A percentile compares a stretch with the other conserved stretches of the same genome.
Evolutionary conservation across 2,113 vertebrate species (phyloP).

Genomic region (Pachycephala philippinensis): DNA sequence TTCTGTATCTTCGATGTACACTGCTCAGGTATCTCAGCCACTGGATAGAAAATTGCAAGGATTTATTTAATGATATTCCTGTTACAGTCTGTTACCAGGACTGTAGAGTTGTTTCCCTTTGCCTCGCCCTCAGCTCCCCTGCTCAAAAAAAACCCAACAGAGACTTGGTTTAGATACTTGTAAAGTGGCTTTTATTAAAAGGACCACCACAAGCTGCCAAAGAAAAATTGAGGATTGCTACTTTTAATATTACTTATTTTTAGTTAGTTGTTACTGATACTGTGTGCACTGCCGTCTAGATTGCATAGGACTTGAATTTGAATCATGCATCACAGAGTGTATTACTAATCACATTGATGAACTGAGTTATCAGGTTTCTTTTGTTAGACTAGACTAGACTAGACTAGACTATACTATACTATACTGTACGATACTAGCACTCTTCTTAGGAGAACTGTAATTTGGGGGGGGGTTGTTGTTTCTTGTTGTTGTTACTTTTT

Average conservation of each 20-base stretch:
- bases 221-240: neutral
- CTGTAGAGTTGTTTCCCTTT: neutral
- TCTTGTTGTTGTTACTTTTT: neutral
- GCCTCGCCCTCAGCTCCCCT: rapidly evolving
- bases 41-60: neutral
- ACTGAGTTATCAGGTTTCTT: neutral
- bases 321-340: neutral
- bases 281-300: neutral
- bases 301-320: neutral
- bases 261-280: neutral
- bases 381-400: neutral
- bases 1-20: neutral
- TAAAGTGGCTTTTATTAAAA: neutral
- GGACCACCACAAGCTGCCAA: neutral
- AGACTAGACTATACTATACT: too few relatives aligned
- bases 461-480: neutral
- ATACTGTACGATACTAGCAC: too few relatives aligned
- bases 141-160: neutral
- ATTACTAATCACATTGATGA: neutral
- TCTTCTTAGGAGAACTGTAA: neutral
- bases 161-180: neutral
- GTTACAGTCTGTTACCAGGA: neutral
- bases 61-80: neutral
- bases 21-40: neutral
- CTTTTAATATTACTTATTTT: neutral